A percentile compares a stretch with the other conserved stretches of the same genome.
Evolutionary conservation across 2,113 vertebrate genomes (phyloP).

Genomic region (Carlito syrichta): DNA sequence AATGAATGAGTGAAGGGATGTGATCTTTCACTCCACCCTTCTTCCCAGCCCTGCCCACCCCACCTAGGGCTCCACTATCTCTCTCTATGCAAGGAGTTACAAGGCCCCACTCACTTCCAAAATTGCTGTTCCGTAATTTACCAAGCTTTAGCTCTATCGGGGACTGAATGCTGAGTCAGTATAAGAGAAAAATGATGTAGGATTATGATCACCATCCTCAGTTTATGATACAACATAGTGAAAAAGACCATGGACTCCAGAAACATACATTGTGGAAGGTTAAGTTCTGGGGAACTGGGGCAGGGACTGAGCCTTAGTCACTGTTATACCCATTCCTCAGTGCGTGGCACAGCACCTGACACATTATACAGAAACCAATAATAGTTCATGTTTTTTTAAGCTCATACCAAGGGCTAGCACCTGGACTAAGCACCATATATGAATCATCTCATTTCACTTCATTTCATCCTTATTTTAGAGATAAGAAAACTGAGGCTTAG

Average conservation of each 20-base stretch:
- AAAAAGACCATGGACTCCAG: neutral
- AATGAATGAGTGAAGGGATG: neutral
- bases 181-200: slow-evolving; percentile 9
- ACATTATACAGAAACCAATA: neutral
- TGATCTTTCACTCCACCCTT: neutral
- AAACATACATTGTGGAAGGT: neutral
- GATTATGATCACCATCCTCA: neutral
- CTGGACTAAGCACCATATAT: neutral
- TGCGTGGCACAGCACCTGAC: neutral
- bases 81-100: neutral
- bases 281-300: neutral
- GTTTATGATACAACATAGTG: neutral
- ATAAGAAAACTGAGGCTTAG: slow-evolving; percentile 11
- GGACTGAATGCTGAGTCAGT: neutral
- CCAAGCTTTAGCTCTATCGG: neutral
- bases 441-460: neutral
- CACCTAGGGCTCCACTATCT: neutral
- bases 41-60: neutral
- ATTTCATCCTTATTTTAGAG: neutral
- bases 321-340: neutral
- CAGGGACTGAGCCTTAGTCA: neutral
- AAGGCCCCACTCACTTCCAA: neutral
- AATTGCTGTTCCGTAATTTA: neutral
- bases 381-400: neutral
- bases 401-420: neutral